Base-by-base conservation (phyloP, 2,888 invertebrate species). In the Phytoseiulus persimilis region DNA sequence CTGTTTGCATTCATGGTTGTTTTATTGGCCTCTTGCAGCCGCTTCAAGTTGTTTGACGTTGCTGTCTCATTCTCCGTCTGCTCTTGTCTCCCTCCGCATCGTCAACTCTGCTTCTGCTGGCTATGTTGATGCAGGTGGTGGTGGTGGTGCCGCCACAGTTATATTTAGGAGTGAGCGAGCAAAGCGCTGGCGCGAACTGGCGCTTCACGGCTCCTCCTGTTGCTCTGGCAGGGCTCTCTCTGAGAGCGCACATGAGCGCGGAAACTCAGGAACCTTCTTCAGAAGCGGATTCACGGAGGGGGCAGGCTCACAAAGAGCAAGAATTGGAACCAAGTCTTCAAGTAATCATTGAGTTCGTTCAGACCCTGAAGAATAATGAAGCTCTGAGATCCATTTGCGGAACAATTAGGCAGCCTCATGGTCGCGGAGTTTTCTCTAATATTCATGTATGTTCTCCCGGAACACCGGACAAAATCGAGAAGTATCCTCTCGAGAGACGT, bases 1-100 rank as follows among this genome's bases (percentile, higher is more conserved):
- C 18, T 65, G 65, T 28, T 65, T 84, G n/a, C 45, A 87, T 87
- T 87, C 87, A 87, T 87, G 87, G 87, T 33, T 45, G 33, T 87
- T 87, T 87, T 87, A 87, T 87, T 87, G 39, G 87, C 39, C 65
- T 65, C 65, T 65, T 65, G 65, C 28, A 65, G 65, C 18, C 18
- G 65, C 65, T 18, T 65, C 65, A 65, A 65, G 65, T 65, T 65
- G 65, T 65, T 65, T 65, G 65, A 65, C 65, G 65, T 65, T 65
- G 65, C 65, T 28, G 65, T 65, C 65, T 65, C 65, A 23, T 28
- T 6, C 65, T 65, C 65, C 46, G 46, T 11, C 46, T 46, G 46
- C 46, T 46, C 14, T 14, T 65, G 18, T 65, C 65, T 65, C 65
- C 65, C 14, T 28, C 65, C 2, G 28, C 65, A 28, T 23, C 65